Evolutionary conservation across 2,888 invertebrate genomes (phyloP).

Genomic region (Caenorhabditis panamensis): DNA sequence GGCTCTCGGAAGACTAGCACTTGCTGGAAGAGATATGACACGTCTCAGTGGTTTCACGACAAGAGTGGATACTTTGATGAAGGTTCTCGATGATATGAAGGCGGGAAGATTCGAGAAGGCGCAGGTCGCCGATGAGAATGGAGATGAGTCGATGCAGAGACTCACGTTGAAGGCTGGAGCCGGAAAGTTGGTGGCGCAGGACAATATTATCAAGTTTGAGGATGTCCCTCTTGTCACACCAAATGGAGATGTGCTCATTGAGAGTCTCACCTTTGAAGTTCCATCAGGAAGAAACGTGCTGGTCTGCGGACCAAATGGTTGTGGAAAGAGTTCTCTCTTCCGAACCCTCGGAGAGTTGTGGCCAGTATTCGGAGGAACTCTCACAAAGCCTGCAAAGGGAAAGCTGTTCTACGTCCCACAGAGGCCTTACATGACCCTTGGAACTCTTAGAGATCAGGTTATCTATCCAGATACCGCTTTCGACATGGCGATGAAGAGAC

Average conservation of each 20-base stretch:
- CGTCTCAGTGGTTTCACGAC: slow-evolving; percentile 95
- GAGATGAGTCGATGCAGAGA: slow-evolving; percentile 22
- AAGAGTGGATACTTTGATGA: slow-evolving; percentile 91
- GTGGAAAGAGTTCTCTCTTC: slow-evolving; percentile 83
- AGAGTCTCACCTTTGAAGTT: slow-evolving; percentile 89
- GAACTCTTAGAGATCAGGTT: slow-evolving; percentile 91
- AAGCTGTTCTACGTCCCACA: slow-evolving; percentile 96
- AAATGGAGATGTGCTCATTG: slow-evolving; percentile 93
- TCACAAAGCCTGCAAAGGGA: slow-evolving; percentile 94
- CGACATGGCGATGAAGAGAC: slow-evolving; percentile 86
- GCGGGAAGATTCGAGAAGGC: slow-evolving; percentile 69
- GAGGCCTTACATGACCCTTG: slow-evolving; percentile 96
- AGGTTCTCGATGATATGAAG: slow-evolving; percentile 87
- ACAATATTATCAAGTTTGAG: slow-evolving; percentile 93
- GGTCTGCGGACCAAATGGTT: slow-evolving; percentile 84
- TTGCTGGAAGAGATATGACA: slow-evolving; percentile 96
- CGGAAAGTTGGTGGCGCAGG: slow-evolving; percentile 82
- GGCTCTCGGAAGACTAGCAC: slow-evolving; percentile 94
- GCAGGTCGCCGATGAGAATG: slow-evolving; percentile 55
- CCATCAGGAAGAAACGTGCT: slow-evolving; percentile 88
- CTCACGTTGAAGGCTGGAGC: slow-evolving; percentile 55
- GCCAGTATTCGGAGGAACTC: slow-evolving; percentile 83
- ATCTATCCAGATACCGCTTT: slow-evolving; percentile 92
- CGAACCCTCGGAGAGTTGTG: slow-evolving; percentile 83
- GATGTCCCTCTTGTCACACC: slow-evolving; percentile 95